Evolutionary conservation across 2,113 vertebrate species (phyloP), one percentile per base, ranked within the genome.

Genomic region (Turdus rufiventris): DNA sequence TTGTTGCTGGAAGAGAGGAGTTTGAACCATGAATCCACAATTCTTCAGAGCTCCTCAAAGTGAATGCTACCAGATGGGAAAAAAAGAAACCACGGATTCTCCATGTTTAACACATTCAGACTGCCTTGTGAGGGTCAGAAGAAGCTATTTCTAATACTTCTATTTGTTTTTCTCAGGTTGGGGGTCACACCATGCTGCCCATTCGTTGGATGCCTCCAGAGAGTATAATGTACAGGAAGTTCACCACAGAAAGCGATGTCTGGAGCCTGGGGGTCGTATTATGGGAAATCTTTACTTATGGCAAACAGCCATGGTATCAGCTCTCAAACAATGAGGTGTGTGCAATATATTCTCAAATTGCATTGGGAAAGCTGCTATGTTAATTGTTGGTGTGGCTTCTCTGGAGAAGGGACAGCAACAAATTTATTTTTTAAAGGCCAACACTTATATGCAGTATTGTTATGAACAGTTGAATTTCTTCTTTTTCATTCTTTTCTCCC

Each of bases 191-290:
- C 36, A 99, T 99, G 99, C 95, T 99, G 89, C 99, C 99, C 34
- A 99, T 99, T 83, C 99, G 99, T 65, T 99, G 99, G 99, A 99
- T 99, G 99, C 99, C 99, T 73, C 99, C 99, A 31, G 99, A 99
- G 95, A 99, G 99, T 97, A 99, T 99, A 96, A 99, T 99, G 99
- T 99, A 99, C 95, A 98, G 99, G 96, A 99, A 99, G 96, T 99
- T 99, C 98, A 99, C 99, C 94, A 99, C 99, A 2, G 99, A 99
- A 97, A 99, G 99, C 0, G 99, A 99, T 18, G 99, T 99, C 53
- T 99, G 99, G 99, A 99, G 99, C 96, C 97, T 99, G 82, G 99
- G 99, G 6, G 99, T 99, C 24, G 99, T 99, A 48, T 97, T 99
- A 68, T 99, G 99, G 99, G 99, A 99, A 97, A 99, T 99, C 96